Percentiles rank a stretch among this genome's conserved stretches.
Conservation (phyloP, 92 coral and sea anemone species). For the Desmophyllum pertusum region DNA sequence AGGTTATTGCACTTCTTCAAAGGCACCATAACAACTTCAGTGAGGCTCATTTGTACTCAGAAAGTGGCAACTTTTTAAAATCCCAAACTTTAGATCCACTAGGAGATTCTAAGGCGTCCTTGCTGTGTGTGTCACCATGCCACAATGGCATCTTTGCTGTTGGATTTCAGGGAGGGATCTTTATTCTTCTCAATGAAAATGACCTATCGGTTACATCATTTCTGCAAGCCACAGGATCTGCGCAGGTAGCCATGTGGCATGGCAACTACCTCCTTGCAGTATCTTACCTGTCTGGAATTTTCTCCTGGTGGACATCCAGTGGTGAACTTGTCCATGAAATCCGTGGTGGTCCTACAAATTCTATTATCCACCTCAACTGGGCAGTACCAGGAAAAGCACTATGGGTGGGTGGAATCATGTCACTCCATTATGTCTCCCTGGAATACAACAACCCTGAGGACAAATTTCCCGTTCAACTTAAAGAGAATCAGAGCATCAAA, state of each 20-base stretch:
- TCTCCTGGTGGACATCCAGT: slow-evolving; percentile 82
- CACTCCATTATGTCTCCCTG: slow-evolving; percentile 64
- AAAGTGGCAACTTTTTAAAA: slow-evolving; percentile 50
- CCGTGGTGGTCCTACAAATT: slow-evolving; percentile 76
- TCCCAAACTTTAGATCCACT: slow-evolving; percentile 69
- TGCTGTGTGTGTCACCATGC: slow-evolving; percentile 73
- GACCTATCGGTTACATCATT: slow-evolving; percentile 63
- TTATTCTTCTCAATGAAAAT: slow-evolving; percentile 60
- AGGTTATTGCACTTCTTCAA: slow-evolving; percentile 71
- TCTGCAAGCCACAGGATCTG: slow-evolving; percentile 88
- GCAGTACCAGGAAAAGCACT: slow-evolving; percentile 62
- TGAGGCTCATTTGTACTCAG: slow-evolving; percentile 69
- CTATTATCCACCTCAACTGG: slow-evolving; percentile 79
- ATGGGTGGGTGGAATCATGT: slow-evolving; percentile 92
- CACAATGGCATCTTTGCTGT: slow-evolving; percentile 72
- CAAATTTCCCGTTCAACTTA: slow-evolving; percentile 53
- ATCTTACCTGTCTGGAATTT: slow-evolving; percentile 79
- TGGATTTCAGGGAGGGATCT: slow-evolving; percentile 88
- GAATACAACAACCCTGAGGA: slow-evolving; percentile 34
- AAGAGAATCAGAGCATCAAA: slow-evolving; percentile 50
- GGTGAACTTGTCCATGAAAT: slow-evolving; percentile 80
- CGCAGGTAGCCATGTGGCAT: slow-evolving; percentile 86
- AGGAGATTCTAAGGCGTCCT: slow-evolving; percentile 71
- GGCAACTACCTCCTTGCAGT: slow-evolving; percentile 62
- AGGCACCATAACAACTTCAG: slow-evolving; percentile 66